These are phyloP conservation scores for Gasteruption jaculator DNA, from an alignment of 2,888 invertebrate species.

Conservation along the genomic window DNA sequence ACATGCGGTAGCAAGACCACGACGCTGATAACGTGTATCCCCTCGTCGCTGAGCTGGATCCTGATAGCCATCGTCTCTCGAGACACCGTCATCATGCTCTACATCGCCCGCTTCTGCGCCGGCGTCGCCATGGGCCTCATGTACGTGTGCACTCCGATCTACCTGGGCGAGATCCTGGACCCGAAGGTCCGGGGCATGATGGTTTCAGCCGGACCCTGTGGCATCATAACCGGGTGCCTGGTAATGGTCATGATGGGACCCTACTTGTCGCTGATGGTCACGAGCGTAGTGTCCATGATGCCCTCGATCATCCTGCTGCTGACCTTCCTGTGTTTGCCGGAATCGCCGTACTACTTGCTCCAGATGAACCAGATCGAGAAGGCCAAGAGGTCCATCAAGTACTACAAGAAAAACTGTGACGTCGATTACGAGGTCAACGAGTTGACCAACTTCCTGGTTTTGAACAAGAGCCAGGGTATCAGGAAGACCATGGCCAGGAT, in stretches of 20 bases:
- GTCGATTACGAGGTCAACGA: slow-evolving; percentile 28
- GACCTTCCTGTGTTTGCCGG: slow-evolving; percentile 36
- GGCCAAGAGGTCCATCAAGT: slow-evolving; percentile 32
- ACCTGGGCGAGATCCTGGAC: slow-evolving; percentile 36
- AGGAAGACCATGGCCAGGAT: slow-evolving; percentile 22
- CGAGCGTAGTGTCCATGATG: slow-evolving; percentile 28
- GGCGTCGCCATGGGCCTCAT: slow-evolving; percentile 30
- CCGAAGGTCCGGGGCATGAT: slow-evolving; percentile 39
- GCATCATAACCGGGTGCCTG: slow-evolving; percentile 34
- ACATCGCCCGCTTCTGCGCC: slow-evolving; percentile 23
- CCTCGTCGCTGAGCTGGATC: slow-evolving; percentile 30
- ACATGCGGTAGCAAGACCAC: slow-evolving; percentile 35
- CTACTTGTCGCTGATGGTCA: slow-evolving; percentile 30
- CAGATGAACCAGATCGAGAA: slow-evolving; percentile 24
- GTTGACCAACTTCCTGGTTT: slow-evolving; percentile 32
- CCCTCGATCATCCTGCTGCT: slow-evolving; percentile 28
- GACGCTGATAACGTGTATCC: slow-evolving; percentile 26
- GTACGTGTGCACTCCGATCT: slow-evolving; percentile 35
- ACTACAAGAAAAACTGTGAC: slow-evolving; percentile 36
- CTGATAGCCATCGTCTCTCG: slow-evolving; percentile 27
- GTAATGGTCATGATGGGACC: slow-evolving; percentile 39
- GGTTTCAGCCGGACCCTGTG: slow-evolving; percentile 33
- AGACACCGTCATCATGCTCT: slow-evolving; percentile 29
- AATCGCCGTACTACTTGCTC: slow-evolving; percentile 40
- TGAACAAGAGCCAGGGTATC: slow-evolving; percentile 14